phyloP scores from a whole-genome alignment of 1,140 invertebrate genomes.

The Diachasmimorpha longicaudata region DNA sequence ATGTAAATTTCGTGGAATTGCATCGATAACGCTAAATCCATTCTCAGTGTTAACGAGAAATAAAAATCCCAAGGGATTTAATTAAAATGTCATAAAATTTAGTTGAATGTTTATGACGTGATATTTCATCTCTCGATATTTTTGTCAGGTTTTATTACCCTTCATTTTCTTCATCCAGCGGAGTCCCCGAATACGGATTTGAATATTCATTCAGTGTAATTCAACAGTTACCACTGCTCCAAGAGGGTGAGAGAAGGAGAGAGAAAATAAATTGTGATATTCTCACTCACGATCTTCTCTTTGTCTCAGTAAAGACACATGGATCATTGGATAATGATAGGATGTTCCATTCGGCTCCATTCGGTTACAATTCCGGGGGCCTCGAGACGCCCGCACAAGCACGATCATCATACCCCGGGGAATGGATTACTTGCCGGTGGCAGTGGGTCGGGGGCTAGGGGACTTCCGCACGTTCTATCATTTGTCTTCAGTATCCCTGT shows the following conservation, averaged over 20 bases:
- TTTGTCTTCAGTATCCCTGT: background rate
- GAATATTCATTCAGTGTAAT: background rate
- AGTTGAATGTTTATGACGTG: background rate
- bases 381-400: background rate
- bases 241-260: background rate
- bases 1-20: constrained; percentile 23
- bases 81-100: background rate
- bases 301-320: constrained; percentile 36
- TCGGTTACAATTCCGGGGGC: constrained; percentile 36
- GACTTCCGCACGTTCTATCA: constrained; percentile 9
- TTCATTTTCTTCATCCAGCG: background rate
- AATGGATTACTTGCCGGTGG: constrained; percentile 19
- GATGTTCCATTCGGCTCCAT: constrained; percentile 44
- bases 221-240: background rate
- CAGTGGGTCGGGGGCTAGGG: background rate
- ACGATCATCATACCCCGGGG: background rate
- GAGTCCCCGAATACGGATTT: background rate
- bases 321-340: constrained; percentile 51
- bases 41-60: background rate
- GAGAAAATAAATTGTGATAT: background rate
- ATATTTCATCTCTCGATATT: background rate
- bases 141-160: background rate
- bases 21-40: constrained; percentile 17
- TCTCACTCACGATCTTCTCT: constrained; percentile 32
- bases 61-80: background rate